phyloP scores from a whole-genome alignment of 2,113 vertebrate genomes.

The Onychostruthus taczanowskii region DNA sequence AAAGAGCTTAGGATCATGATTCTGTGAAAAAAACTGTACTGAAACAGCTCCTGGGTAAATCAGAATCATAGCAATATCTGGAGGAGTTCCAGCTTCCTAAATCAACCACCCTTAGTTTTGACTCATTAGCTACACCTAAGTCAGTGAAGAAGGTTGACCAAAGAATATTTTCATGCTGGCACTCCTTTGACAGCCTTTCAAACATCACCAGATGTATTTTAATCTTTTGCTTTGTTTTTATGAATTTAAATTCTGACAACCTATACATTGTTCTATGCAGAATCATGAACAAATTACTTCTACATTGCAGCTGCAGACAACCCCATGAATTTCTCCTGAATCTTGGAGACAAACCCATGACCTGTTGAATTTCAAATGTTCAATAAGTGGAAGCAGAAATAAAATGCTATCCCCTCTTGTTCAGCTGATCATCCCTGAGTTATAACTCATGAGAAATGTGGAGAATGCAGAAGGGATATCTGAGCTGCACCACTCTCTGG shows the following conservation, averaged over 20 bases:
- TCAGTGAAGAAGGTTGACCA: background rate
- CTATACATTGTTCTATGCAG: background rate
- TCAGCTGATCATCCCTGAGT: background rate
- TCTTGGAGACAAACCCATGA: background rate
- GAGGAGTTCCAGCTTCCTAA: background rate
- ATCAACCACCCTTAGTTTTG: background rate
- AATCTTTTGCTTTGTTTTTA: background rate
- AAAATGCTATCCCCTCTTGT: background rate
- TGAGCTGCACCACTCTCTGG: background rate
- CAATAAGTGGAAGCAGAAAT: background rate
- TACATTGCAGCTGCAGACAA: background rate
- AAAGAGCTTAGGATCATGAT: background rate
- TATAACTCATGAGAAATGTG: background rate
- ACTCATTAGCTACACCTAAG: background rate
- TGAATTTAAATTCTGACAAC: background rate
- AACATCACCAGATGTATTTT: background rate
- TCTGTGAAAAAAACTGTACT: background rate
- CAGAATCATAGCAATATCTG: background rate
- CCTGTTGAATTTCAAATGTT: background rate
- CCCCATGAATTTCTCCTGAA: background rate
- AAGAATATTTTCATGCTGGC: background rate
- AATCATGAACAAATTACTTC: background rate
- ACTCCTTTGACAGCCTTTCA: background rate
- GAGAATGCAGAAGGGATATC: background rate
- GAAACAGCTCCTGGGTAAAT: background rate